Base-by-base conservation (phyloP, 2,797 vertebrate genomes). In the Aldrovandia affinis region DNA sequence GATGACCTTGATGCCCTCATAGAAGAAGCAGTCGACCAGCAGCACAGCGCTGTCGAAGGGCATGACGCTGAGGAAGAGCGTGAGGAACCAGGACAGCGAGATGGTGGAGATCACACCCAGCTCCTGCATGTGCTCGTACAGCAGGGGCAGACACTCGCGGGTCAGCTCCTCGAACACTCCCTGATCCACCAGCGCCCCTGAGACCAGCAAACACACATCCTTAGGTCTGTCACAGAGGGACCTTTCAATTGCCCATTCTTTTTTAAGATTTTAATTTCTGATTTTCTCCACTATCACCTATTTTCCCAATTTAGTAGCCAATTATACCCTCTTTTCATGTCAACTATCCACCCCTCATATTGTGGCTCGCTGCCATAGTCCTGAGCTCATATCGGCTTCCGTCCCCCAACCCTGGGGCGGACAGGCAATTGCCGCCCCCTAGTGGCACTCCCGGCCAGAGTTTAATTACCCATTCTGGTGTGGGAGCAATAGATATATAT, bases 31-130 rank as follows among this genome's bases (percentile, higher is more conserved):
- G 94, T 99, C 98, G 0, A 99, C 97, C 81, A 99, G 92, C 36
- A 99, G 93, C 80, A 98, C 98, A 0, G 98, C 97, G 0, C 98
- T 99, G 92, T 98, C 97, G 3, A 99, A 99, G 36, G 98, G 98
- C 98, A 99, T 99, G 85, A 98, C 98, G 0, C 97, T 98, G 87
- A 99, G 96, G 89, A 99, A 99, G 33, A 99, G 96, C 0, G 98
- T 99, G 89, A 99, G 97, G 91, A 99, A 98, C 98, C 98, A 99
- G 78, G 98, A 99, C 2, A 99, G 95, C 0, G 97, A 98, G 91
- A 99, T 99, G 89, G 97, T 99, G 86, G 98, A 97, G 91, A 99
- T 98, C 44, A 99, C 98, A 0, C 98, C 98, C 52, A 99, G 92
- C 0, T 97, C 97, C 90, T 98, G 97, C 98, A 99, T 99, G 94